Base-by-base conservation (phyloP, 2,888 invertebrate species). In the Chrysolina haemoptera region DNA sequence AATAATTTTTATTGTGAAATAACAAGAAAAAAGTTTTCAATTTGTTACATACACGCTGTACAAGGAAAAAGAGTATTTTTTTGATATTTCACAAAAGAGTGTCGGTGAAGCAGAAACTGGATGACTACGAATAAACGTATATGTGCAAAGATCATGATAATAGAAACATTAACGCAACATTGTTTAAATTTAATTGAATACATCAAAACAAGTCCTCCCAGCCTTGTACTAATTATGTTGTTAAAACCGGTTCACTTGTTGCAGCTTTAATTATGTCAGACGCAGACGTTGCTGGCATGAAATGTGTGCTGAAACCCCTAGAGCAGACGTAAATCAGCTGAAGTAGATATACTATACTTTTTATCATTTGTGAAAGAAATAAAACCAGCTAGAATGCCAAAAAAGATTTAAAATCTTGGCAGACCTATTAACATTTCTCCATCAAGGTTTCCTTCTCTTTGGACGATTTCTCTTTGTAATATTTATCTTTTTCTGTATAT, bases 401-500 rank as follows among this genome's bases (percentile, higher is more conserved):
- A 35, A 35, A 3, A 35, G 4, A 35, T 27, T 27, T 0, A 35
- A 35, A 35, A 6, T 35, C 35, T n/a, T n/a, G n/a, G n/a, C n/a
- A n/a, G n/a, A n/a, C n/a, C n/a, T n/a, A n/a, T n/a, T n/a, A n/a
- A n/a, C n/a, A n/a, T n/a, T n/a, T n/a, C n/a, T n/a, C n/a, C n/a
- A n/a, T 74, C 20, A 53, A 41, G 35, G 71, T 73, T 43, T 69
- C 43, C 16, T 14, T 20, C 50, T 70, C 63, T 20, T 63, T 53
- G 18, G 40, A 53, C 16, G 50, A 41, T 64, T 22, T 53, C 5
- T 41, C 53, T n/a, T 55, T 73, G 14, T 53, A 27, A 41, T 55
- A 68, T 27, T 65, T 77, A 55, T 76, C 73, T 40, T 73, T 77
- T n/a, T 77, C 77, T 53, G 70, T 78, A 12, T 62, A 27, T 62